phyloP scores from a whole-genome alignment of 2,113 vertebrate genomes.

The Notiomystis cincta region DNA sequence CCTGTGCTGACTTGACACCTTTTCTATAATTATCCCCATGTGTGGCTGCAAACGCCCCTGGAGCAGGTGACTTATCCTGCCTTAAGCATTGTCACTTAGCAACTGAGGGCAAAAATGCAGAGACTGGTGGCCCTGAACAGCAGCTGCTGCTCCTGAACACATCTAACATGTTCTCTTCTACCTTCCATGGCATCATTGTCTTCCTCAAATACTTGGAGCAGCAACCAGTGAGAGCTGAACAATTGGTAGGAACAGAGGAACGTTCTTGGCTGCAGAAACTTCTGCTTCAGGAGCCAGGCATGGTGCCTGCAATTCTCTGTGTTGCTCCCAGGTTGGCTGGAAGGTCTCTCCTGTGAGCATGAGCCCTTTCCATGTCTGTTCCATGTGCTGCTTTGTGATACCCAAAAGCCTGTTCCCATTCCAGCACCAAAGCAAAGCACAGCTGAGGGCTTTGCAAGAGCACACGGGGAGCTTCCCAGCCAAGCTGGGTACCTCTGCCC shows the following conservation, averaged over 20 bases:
- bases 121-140: neutral
- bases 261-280: neutral
- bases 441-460: neutral
- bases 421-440: accelerated
- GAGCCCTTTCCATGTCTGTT: neutral
- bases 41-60: neutral
- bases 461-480: neutral
- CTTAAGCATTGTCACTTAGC: neutral
- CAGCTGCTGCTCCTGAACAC: neutral
- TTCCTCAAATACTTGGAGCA: neutral
- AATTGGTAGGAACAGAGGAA: neutral
- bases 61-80: neutral
- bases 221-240: neutral
- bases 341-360: neutral
- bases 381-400: accelerated
- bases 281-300: neutral
- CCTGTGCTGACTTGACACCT: neutral
- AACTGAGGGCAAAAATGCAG: neutral
- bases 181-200: accelerated
- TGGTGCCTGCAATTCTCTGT: neutral
- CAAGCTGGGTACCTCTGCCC: neutral
- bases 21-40: neutral
- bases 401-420: neutral
- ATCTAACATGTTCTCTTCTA: accelerated
- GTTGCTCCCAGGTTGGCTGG: neutral